Percentiles rank a stretch among this genome's conserved stretches.
Evolutionary conservation across 2,113 vertebrate genomes (phyloP).

Genomic region (Podiceps cristatus): DNA sequence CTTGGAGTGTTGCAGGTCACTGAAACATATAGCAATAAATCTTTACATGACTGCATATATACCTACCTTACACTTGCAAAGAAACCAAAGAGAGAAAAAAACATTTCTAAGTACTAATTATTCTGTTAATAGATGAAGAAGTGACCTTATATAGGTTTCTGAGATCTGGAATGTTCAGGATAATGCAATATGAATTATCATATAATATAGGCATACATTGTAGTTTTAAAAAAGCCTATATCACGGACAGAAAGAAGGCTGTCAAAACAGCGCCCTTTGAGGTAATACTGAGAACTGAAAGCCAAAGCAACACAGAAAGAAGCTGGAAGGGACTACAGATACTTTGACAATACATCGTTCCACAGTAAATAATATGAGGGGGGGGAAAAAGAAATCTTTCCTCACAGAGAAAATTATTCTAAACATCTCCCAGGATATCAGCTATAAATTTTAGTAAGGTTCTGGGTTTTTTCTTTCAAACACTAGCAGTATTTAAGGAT

Average conservation of each 20-base stretch:
- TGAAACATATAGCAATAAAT: not conserved
- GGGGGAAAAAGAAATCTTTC: not conserved
- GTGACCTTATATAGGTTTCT: not conserved
- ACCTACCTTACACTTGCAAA: not conserved
- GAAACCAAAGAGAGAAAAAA: not conserved
- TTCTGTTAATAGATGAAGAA: not conserved
- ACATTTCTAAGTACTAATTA: not conserved
- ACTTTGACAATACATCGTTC: not conserved
- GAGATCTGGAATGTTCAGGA: not conserved
- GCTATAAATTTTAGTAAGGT: not conserved
- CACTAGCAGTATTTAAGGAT: not conserved
- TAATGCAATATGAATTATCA: not conserved
- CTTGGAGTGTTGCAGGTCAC: not conserved
- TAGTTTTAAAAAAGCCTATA: not conserved
- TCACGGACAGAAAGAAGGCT: not conserved
- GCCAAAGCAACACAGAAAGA: not conserved
- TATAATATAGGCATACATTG: rapidly evolving
- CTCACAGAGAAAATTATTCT: not conserved
- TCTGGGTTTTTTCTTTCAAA: not conserved
- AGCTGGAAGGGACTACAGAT: not conserved
- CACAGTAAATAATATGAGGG: not conserved
- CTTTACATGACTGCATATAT: not conserved
- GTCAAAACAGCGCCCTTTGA: not conserved
- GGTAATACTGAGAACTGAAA: not conserved
- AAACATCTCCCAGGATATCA: not conserved